Percentiles rank a stretch among this genome's conserved stretches.
phyloP scores from a whole-genome alignment of 2,113 vertebrate genomes.

The Neotoma lepida region DNA sequence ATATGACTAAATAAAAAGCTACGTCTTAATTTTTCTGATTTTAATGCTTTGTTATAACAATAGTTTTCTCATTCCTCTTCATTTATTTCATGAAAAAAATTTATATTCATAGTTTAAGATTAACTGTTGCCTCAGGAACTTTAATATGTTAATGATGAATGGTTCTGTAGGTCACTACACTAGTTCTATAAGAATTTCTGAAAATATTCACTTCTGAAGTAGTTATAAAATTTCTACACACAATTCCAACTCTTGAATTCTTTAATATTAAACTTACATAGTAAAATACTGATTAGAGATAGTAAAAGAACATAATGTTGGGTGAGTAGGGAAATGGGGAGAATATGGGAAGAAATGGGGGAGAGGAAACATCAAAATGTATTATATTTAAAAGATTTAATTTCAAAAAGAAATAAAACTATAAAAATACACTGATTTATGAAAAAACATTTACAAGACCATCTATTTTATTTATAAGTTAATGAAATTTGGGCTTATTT shows the following conservation, averaged over 20 bases:
- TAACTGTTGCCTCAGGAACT: neutral
- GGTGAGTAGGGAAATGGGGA: neutral
- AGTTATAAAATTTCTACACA: neutral
- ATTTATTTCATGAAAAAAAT: neutral
- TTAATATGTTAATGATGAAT: neutral
- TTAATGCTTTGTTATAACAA: neutral
- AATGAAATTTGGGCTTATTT: neutral
- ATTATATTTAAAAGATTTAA: neutral
- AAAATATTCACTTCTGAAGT: neutral
- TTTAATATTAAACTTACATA: neutral
- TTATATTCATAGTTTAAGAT: neutral
- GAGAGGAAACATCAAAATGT: neutral
- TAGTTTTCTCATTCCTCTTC: neutral
- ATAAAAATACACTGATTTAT: neutral
- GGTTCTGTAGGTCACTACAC: neutral
- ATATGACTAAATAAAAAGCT: neutral
- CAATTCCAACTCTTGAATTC: neutral
- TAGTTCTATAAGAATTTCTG: neutral
- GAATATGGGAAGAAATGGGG: neutral
- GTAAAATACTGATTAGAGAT: neutral
- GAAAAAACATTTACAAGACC: neutral
- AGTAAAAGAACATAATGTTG: neutral
- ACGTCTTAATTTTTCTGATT: neutral
- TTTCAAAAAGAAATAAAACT: neutral
- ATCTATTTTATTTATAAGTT: neutral